phyloP scores from a whole-genome alignment of 2,888 invertebrate species.

The Homarus gammarus region DNA sequence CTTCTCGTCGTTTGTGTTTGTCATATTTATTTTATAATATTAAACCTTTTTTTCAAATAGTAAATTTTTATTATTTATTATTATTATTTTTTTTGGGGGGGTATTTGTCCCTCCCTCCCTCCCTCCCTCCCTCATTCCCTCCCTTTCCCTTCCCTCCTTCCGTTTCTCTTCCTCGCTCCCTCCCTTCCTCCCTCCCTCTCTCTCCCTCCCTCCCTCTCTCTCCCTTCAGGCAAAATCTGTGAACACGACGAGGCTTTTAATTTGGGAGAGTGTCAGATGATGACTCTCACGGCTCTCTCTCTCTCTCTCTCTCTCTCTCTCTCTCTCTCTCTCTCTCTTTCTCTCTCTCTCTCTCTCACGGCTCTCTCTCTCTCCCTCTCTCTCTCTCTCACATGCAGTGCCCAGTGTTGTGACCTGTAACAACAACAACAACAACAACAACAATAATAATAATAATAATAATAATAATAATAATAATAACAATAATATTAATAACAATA shows the following conservation, averaged over 20 bases:
- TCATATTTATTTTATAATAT: neutral
- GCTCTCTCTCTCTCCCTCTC: no score
- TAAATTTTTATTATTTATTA: neutral
- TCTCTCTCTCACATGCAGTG: no score
- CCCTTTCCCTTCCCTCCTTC: neutral
- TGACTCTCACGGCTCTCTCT: neutral
- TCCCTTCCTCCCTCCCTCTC: slow-evolving; percentile 27
- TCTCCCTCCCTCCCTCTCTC: neutral
- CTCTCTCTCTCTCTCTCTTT: neutral
- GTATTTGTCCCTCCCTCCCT: neutral
- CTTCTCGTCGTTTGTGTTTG: neutral
- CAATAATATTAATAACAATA: no score
- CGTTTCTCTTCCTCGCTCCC: neutral
- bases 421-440: no score
- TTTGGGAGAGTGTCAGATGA: slow-evolving; percentile 7
- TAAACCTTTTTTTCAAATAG: no score
- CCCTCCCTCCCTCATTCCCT: neutral
- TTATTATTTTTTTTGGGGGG: neutral
- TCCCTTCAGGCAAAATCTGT: slow-evolving; percentile 10
- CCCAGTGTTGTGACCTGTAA: neutral
- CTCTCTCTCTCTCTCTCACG: neutral
- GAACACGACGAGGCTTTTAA: slow-evolving; percentile 29
- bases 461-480: no score
- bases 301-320: no score
- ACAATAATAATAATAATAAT: no score